Percentiles rank a stretch among this genome's conserved stretches.
These are phyloP conservation scores for Merops nubicus DNA, from an alignment of 2,113 vertebrate genomes.

Conservation along the genomic window DNA sequence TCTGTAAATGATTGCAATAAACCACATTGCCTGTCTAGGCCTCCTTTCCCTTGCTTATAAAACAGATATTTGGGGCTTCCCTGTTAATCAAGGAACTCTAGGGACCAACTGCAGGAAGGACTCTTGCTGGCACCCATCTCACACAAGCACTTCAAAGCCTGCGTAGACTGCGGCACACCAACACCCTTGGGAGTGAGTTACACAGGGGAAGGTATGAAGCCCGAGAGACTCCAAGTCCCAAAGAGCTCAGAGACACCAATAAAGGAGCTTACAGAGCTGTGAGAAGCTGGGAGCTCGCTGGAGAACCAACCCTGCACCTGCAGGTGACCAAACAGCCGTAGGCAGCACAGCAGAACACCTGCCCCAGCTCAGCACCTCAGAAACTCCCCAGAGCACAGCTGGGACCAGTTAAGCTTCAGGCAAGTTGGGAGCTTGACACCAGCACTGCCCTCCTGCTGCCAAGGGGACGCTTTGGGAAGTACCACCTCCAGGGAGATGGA, in stretches of 20 bases:
- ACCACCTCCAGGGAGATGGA: background rate
- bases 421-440: background rate
- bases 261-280: background rate
- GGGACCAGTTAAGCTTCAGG: background rate
- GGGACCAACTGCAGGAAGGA: background rate
- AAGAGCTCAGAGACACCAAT: background rate
- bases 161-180: background rate
- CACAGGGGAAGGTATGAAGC: background rate
- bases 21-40: background rate
- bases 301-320: background rate
- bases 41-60: background rate
- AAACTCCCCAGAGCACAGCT: background rate
- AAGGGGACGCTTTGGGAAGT: background rate
- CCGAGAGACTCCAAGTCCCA: background rate
- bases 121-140: background rate
- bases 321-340: background rate
- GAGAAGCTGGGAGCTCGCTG: background rate
- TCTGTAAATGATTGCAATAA: background rate
- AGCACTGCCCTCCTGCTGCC: background rate
- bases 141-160: background rate
- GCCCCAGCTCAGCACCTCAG: background rate
- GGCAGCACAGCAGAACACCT: background rate
- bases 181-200: background rate
- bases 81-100: background rate
- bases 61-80: background rate